Evolutionary conservation across 1,140 invertebrate genomes (phyloP).

Genomic region (Solen grandis): DNA sequence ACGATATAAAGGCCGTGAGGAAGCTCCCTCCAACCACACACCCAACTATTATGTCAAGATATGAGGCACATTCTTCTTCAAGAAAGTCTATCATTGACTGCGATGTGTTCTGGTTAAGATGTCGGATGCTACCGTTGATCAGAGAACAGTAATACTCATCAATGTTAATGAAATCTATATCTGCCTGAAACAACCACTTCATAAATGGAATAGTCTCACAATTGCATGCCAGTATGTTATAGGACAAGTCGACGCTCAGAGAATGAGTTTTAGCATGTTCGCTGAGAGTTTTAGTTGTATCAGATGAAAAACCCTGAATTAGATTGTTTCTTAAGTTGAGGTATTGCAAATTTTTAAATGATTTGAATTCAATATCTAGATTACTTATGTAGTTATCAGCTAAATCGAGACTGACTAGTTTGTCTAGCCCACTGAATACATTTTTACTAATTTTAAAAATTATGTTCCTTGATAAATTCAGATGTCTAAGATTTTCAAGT

Average conservation of each 20-base stretch:
- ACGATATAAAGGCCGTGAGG: constrained; percentile 17
- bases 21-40: not conserved
- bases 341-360: not conserved
- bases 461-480: constrained; percentile 24
- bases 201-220: constrained; percentile 41
- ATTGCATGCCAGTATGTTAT: constrained; percentile 27
- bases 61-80: constrained; percentile 20
- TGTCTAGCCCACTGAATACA: not conserved
- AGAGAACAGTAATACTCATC: constrained; percentile 27
- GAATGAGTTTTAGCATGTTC: not conserved
- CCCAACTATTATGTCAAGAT: constrained; percentile 22
- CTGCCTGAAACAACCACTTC: constrained; percentile 27
- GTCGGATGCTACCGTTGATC: not conserved
- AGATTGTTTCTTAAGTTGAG: constrained; percentile 37
- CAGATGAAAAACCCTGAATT: not conserved
- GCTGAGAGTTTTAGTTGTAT: not conserved
- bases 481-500: not conserved
- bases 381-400: constrained; percentile 35
- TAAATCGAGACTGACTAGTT: constrained; percentile 6
- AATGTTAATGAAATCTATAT: constrained; percentile 10
- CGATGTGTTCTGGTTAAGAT: not conserved
- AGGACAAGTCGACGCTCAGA: constrained; percentile 18
- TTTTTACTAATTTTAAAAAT: constrained; percentile 27
- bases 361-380: constrained; percentile 5
- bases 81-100: not conserved